A percentile compares a stretch with the other conserved stretches of the same genome.
These are phyloP conservation scores for Zaprionus ghesquierei DNA, from an alignment of 1,140 invertebrate species.

Conservation along the genomic window DNA sequence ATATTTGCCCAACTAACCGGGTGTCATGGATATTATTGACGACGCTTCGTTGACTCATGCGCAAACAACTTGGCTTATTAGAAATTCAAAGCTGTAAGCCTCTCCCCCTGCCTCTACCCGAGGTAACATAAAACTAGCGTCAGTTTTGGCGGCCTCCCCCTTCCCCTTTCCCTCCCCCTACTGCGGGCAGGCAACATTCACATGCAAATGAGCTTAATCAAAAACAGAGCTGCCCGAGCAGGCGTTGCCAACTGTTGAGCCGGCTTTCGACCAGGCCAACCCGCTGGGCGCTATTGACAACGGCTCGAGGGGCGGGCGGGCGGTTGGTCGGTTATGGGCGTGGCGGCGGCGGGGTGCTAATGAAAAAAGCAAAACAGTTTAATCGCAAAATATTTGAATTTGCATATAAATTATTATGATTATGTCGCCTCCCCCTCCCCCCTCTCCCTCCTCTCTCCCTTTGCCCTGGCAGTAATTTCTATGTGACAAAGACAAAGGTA, in stretches of 20 bases:
- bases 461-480: conserved; percentile 7
- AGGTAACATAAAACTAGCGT: conserved; percentile 67
- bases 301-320: neutral
- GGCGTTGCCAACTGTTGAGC: conserved; percentile 39
- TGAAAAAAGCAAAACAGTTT: conserved; percentile 76
- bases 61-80: conserved; percentile 80
- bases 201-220: conserved; percentile 79
- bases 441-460: neutral
- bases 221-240: conserved; percentile 65
- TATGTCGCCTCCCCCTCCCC: neutral
- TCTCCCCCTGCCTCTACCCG: neutral
- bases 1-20: conserved; percentile 76
- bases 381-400: conserved; percentile 76
- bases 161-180: no score
- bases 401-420: conserved; percentile 73
- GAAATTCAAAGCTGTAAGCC: conserved; percentile 65
- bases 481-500: conserved; percentile 21
- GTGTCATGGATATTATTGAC: conserved; percentile 72
- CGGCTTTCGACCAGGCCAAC: no score
- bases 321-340: neutral
- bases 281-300: conserved; percentile 23
- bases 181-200: conserved; percentile 61
- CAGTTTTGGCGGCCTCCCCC: conserved; percentile 21
- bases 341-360: conserved; percentile 51
- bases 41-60: conserved; percentile 70